Evolutionary conservation across 2,797 vertebrate species (phyloP), one percentile per base, ranked within the genome.

Genomic region (Pygocentrus nattereri): DNA sequence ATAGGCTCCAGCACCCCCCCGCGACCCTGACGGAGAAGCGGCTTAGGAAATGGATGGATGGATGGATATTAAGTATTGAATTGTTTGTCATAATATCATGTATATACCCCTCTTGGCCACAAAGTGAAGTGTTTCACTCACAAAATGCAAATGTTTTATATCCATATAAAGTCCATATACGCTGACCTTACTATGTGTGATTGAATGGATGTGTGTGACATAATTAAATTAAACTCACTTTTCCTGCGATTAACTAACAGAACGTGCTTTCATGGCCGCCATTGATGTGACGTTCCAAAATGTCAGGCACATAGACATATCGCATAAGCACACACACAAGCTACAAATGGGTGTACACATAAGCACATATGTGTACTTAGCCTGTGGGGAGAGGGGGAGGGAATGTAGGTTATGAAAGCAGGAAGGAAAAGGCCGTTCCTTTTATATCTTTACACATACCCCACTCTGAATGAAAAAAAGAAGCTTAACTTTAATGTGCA

Each of bases 271-370:
- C 52, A 68, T 34, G 30, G 70, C 38, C 56, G 30, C 52, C 38
- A 58, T 82, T 78, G 52, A 82, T 74, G 58, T 82, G 76, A 59
- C 58, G 61, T 59, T 65, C 34, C 44, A 58, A 67, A 82, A 58
- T 10, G 27, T 62, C 50, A 74, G 58, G 67, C 30, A 74, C 52
- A 30, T 41, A 52, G 0, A 18, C 62, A 25, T 58, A 64, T 69
- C 54, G 8, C 54, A 71, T 47, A 47, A 34, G 67, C 50, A 69
- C 21, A 19, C 13, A 75, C 38, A 41, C n/a, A n/a, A n/a, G 41
- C 76, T 79, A 19, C 52, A 76, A 79, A 64, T 75, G n/a, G 44
- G 52, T 72, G 34, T 73, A 78, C 73, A 82, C 56, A 82, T 68
- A 74, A 50, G 19, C 38, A 56, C 25, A 23, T 23, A 23, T 52